Base-by-base conservation (phyloP, 2,797 vertebrate genomes). In the Myiotriccus ornatus region DNA sequence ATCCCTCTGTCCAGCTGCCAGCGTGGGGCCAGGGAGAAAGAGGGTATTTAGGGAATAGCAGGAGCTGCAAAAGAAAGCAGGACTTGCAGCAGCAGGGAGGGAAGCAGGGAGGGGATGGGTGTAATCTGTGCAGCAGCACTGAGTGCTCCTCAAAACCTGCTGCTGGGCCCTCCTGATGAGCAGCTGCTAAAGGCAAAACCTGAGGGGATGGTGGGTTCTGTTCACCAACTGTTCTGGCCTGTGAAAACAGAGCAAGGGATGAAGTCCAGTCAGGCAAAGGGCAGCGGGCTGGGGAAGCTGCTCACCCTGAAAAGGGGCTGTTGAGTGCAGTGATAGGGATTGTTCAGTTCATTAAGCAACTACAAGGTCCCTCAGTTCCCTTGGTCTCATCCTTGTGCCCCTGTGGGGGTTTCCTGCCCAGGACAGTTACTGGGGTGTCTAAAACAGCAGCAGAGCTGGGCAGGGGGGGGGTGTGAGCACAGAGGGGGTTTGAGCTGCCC, bases 341-440 rank as follows among this genome's bases (percentile, higher is more conserved):
- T 87, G 49, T 59, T 64, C 92, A 69, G 75, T 46, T 89, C 83
- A 65, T 59, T 90, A 87, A 56, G 77, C 86, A 90, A 94, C 69
- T 11, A 87, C 73, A 95, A 90, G 69, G 41, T 12, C 34, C 16
- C 22, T 89, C 60, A 73, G 65, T 81, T 81, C 46, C 27, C 35
- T n/a, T 37, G 19, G 78, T 60, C 41, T 43, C 83, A 94, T 80
- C 75, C 30, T 80, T 20, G 5, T 52, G 68, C 37, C 75, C 41
- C 55, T n/a, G 55, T 8, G 10, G 30, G 12, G 32, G 10, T 50
- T 44, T 65, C 7, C 49, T 52, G 53, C 50, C 7, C 12, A 11
- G 55, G 55, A 35, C 4, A 1, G 20, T 60, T 46, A 7, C 41
- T 55, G 80, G 25, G 41, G 41, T n/a, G 41, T 44, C 21, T 37